These are phyloP conservation scores for Lichenostomus cassidix DNA, from an alignment of 2,113 vertebrate species.

Conservation along the genomic window DNA sequence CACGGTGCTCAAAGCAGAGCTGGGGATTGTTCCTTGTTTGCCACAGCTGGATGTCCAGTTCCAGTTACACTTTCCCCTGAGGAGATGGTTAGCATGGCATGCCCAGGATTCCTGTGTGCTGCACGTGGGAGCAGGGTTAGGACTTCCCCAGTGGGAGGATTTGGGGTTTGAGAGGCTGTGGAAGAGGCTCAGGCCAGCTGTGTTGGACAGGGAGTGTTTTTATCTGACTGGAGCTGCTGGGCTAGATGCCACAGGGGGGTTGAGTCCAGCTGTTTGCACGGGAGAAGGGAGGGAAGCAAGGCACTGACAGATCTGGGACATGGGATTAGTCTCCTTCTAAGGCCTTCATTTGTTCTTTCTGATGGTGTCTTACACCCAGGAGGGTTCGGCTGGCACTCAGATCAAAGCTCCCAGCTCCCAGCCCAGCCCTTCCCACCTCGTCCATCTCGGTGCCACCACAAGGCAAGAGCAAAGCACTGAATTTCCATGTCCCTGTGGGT, in stretches of 20 bases:
- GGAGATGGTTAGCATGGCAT: neutral
- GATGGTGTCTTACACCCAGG: neutral
- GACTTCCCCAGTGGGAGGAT: neutral
- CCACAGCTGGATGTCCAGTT: neutral
- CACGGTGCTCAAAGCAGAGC: neutral
- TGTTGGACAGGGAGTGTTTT: neutral
- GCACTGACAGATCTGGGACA: neutral
- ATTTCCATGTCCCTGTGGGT: neutral
- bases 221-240: accelerated
- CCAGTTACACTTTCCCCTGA: neutral
- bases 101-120: neutral
- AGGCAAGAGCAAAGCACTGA: neutral
- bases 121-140: neutral
- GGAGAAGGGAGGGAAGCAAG: neutral
- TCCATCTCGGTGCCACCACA: neutral
- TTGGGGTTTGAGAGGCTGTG: neutral
- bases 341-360: neutral
- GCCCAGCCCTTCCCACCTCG: accelerated
- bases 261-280: neutral
- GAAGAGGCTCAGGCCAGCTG: neutral
- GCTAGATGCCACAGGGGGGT: accelerated
- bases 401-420: neutral
- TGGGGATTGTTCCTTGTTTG: neutral
- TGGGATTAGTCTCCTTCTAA: neutral
- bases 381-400: neutral